Conservation (phyloP, 2,888 invertebrate species). For the Eupithecia vulgata region DNA sequence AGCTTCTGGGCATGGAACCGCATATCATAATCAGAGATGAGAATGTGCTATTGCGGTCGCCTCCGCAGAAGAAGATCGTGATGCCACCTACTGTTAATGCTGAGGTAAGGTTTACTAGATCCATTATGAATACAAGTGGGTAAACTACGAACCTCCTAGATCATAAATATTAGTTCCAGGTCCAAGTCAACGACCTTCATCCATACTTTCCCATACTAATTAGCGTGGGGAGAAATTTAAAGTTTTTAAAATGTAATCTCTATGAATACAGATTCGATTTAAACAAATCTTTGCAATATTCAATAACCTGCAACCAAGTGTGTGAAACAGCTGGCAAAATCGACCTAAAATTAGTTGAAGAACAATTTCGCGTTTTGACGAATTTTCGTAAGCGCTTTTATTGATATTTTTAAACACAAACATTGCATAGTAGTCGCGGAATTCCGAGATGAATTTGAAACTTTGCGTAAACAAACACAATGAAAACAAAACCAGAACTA, state of each 20-base stretch:
- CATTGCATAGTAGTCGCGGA: neutral
- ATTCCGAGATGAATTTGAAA: no score
- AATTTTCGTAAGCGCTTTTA: no score
- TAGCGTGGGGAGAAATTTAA: no score
- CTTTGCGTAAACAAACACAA: neutral
- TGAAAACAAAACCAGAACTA: neutral
- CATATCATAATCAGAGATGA: constrained; percentile 80
- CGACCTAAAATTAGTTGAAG: no score
- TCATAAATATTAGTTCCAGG: no score
- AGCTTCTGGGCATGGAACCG: constrained; percentile 76
- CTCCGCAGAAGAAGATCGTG: constrained; percentile 80
- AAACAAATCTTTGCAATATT: no score
- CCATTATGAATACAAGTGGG: neutral
- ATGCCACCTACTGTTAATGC: constrained; percentile 78
- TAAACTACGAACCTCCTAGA: no score
- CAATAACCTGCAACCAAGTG: no score
- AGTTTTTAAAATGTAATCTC: no score
- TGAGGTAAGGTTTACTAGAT: constrained; percentile 62
- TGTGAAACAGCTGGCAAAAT: no score
- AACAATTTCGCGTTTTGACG: neutral
- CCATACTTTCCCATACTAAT: neutral
- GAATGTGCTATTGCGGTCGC: constrained; percentile 75
- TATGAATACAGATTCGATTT: no score
- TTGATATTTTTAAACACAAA: no score
- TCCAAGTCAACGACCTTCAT: neutral